Evolutionary conservation across 2,888 invertebrate species (phyloP), one percentile per base, ranked within the genome.

Genomic region (Atrina japonica): DNA sequence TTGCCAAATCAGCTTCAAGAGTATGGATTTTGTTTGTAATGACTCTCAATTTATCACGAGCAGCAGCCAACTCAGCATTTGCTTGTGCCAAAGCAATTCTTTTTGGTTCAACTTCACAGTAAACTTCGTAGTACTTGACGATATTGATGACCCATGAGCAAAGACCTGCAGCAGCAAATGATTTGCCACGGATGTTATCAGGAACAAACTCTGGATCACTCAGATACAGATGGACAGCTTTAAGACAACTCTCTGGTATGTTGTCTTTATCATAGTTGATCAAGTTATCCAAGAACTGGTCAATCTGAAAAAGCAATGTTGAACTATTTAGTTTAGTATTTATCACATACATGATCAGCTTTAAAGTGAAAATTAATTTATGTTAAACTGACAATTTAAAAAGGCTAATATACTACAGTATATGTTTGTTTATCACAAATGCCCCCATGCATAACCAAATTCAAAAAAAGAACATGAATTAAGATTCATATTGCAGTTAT

Each of bases 81-180:
- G 98, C 98, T 61, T 95, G 96, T 3, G 96, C 95, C 64, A 98
- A 92, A 9, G 98, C 98, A 87, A 96, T 95, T 64, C 98, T 93
- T 90, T 98, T 98, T 0, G 98, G 35, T 35, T 7, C 35, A 35
- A 35, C 35, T 35, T 5, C 35, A 88, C 98, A 97, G 90, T 95
- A 97, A 16, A 98, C 97, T 91, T 96, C 96, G 90, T 95, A 97
- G 91, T 97, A 98, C 88, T 94, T 96, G 27, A 98, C 96, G 49
- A 98, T 98, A 89, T 98, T 98, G 72, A 98, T 96, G 0, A 96
- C 98, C 97, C 98, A 98, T 7, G 98, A 97, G 87, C 98, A 98
- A 2, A 98, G 92, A 52, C 98, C 93, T 27, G 97, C 97, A 25
- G 98, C 98, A 14, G 98, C 98, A 1, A 94, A 95, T 0, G 98